These are phyloP conservation scores for Cichlasoma orientale DNA, from an alignment of 2,797 vertebrate genomes.

Conservation along the genomic window DNA sequence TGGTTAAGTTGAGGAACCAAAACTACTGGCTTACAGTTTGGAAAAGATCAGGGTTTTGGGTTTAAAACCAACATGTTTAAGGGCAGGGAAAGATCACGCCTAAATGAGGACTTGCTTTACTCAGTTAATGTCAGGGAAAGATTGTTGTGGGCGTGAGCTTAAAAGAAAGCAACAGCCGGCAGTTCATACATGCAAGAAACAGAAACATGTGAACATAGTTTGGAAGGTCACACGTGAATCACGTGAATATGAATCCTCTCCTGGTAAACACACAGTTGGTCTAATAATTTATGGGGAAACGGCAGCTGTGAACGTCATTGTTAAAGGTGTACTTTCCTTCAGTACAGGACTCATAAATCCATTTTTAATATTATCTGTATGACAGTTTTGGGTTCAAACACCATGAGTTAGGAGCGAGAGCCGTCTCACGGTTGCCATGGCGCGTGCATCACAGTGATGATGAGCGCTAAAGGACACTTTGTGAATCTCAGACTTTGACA, in stretches of 20 bases:
- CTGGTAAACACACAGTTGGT: background rate
- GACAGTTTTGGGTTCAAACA: too few species aligned
- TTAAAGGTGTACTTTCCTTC: too few species aligned
- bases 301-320: background rate
- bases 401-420: too few species aligned
- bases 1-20: constrained; percentile 5
- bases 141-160: background rate
- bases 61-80: background rate
- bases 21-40: constrained; percentile 3
- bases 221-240: background rate
- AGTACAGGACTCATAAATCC: too few species aligned
- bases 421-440: too few species aligned
- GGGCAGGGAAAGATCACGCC: constrained; percentile 5
- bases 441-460: too few species aligned
- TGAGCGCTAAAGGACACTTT: too few species aligned
- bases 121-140: background rate
- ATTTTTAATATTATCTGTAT: too few species aligned
- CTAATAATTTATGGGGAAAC: background rate
- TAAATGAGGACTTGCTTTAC: background rate
- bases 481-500: too few species aligned
- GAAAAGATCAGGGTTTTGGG: constrained; percentile 19
- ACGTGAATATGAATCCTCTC: too few species aligned
- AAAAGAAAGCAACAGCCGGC: background rate
- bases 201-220: background rate
- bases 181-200: background rate